Base-by-base conservation (phyloP, 2,113 vertebrate species). In the Spermophilus dauricus region DNA sequence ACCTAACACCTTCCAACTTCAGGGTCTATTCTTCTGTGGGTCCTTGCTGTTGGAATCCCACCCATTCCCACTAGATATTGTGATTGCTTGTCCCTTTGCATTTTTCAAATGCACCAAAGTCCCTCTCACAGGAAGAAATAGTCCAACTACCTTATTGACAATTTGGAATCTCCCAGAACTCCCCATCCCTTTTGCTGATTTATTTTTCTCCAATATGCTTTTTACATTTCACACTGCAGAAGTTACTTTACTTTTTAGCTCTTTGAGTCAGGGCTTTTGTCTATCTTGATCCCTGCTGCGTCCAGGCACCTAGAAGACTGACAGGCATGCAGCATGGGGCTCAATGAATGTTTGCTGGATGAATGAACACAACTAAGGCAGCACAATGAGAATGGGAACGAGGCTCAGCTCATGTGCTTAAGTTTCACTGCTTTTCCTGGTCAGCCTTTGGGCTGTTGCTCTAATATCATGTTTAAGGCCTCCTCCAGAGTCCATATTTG, bases 401-500 rank as follows among this genome's bases (percentile, higher is more conserved):
- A 86, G 69, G 53, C 73, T 87, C 4, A 1, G 18, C 17, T 86
- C 83, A 22, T 11, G 17, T 88, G 13, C 81, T 78, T 86, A 77
- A 78, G 67, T 69, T 20, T 78, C 69, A 39, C 17, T 85, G 86
- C 51, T 86, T 96, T 91, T 88, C 89, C 76, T 65, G 37, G 51
- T 53, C 86, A 67, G 76, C 39, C 80, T 96, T 94, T 20, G 45
- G 51, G 67, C 39, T 53, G 16, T 34, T 56, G 37, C n/a, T 75
- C 45, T 90, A 48, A 90, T 86, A 37, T 92, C 77, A 65, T 24
- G 22, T 82, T 88, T 48, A n/a, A 6, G 28, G 88, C 63, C 34
- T 90, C 81, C 65, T 85, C 70, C 70, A 58, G 85, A 77, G 91
- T 77, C 93, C 69, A 81, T 69, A 88, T 83, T 89, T 91, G 24